Base-by-base conservation (phyloP, 1,140 invertebrate genomes). In the Hyles vespertilio region DNA sequence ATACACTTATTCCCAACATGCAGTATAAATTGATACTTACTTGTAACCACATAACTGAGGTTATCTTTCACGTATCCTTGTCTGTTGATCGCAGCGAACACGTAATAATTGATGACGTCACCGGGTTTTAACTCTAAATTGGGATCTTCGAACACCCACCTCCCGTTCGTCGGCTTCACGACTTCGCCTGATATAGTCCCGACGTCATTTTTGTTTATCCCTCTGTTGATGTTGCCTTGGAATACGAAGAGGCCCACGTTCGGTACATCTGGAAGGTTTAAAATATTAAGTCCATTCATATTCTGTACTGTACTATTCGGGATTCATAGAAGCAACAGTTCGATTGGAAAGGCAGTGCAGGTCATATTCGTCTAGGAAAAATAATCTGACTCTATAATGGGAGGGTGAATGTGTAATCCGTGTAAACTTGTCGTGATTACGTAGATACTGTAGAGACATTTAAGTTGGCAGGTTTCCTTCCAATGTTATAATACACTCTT, bases 21-120 rank as follows among this genome's bases (percentile, higher is more conserved):
- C n/a, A 45, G 2, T 8, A 9, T 48, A 47, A 11, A 48, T 11
- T 33, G 2, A 44, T 48, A 67, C 65, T 55, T 56, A 77, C 74
- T 51, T 44, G 51, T 53, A 8, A 77, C 58, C 49, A 61, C 77
- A 49, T 57, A 79, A 3, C 43, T 65, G 6, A 68, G 22, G 10
- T 66, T 65, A 32, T 77, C 69, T 48, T 69, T 69, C 8, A 70
- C 9, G 52, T 87, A 79, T 0, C 74, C 69, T 3, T 32, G 32
- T 3, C 69, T 69, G 12, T 89, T 58, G 3, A 65, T 59, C 11
- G 81, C 70, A 0, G 81, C 80, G 56, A 81, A 78, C 6, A 88
- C 78, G 65, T 89, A 89, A 49, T 90, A 91, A 57, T 86, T 59
- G 43, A 91, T 77, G 9, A 82, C 65, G 53, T 90, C 89, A 7